Evolutionary conservation across 1,140 invertebrate genomes (phyloP), one percentile per base, ranked within the genome.

Genomic region (Ostrea edulis): DNA sequence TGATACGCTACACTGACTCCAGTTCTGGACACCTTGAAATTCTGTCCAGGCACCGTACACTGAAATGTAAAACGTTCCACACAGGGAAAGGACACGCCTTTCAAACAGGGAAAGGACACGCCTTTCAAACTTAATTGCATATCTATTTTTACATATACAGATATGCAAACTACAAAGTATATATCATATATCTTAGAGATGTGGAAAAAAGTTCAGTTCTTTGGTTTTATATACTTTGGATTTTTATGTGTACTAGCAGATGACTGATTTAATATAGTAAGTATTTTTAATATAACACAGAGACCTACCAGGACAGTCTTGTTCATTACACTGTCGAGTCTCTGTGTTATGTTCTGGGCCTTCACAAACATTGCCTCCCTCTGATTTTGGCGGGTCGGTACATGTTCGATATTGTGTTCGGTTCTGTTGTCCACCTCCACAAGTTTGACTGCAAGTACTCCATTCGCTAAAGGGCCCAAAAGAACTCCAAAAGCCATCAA

Each of bases 341-440:
- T 29, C 68, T 1, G 9, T 77, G 25, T 77, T 25, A 14, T 14
- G 2, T 12, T 22, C 5, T 52, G 65, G 17, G 8, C 85, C 88
- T 12, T 84, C 84, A 77, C 90, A 90, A 17, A 51, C 12, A 11
- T 58, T 81, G 5, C 90, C 90, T 25, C 88, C 88, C 55, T 84
- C 84, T 83, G 83, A 17, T 14, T 88, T 88, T 20, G 44, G 53
- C 0, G 90, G 90, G 51, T 90, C 82, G 8, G 84, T 87, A 58
- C 89, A 89, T 20, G 65, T 51, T n/a, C 89, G 82, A 11, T 87
- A 54, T 9, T 52, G 68, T 82, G 71, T 82, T 22, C 52, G 17
- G 11, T 35, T 83, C 55, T 82, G 29, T 20, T 22, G 20, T 20
- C 89, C 89, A 3, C 55, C 44, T 0, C 86, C 89, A 87, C 89